Evolutionary conservation across 2,797 vertebrate genomes (phyloP).

Genomic region (Mycteria americana): DNA sequence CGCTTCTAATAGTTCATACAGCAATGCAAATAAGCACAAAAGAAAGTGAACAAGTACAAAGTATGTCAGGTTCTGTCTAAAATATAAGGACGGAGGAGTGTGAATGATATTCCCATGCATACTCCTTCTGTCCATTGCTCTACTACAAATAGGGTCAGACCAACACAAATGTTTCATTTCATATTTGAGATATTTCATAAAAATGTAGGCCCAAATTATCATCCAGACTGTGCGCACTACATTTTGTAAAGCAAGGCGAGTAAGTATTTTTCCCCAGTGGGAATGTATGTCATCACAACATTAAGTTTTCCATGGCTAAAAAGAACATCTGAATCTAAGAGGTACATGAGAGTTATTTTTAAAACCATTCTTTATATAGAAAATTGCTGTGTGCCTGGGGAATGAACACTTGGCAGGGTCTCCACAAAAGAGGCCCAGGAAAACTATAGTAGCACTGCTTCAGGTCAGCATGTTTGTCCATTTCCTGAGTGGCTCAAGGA

Average conservation of each 20-base stretch:
- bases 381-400: not conserved
- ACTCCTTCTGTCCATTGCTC: not conserved
- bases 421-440: not conserved
- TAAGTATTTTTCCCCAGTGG: not conserved
- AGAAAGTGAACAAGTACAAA: not conserved
- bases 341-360: constrained; percentile 35
- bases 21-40: not conserved
- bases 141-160: not conserved
- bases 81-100: not conserved
- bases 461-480: not conserved
- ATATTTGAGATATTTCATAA: not conserved
- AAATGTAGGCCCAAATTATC: not conserved
- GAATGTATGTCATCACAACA: not conserved
- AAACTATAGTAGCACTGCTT: not conserved
- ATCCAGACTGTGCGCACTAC: not conserved
- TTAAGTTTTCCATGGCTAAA: constrained; percentile 32
- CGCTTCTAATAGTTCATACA: not conserved
- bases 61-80: not conserved
- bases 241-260: not conserved
- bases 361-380: constrained; percentile 33
- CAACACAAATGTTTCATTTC: not conserved
- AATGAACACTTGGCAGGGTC: not conserved
- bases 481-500: not conserved
- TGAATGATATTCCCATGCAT: not conserved
- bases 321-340: not conserved